Percentiles rank a stretch among this genome's conserved stretches.
Conservation (phyloP, 2,888 invertebrate genomes). For the Tenodera sinensis region DNA sequence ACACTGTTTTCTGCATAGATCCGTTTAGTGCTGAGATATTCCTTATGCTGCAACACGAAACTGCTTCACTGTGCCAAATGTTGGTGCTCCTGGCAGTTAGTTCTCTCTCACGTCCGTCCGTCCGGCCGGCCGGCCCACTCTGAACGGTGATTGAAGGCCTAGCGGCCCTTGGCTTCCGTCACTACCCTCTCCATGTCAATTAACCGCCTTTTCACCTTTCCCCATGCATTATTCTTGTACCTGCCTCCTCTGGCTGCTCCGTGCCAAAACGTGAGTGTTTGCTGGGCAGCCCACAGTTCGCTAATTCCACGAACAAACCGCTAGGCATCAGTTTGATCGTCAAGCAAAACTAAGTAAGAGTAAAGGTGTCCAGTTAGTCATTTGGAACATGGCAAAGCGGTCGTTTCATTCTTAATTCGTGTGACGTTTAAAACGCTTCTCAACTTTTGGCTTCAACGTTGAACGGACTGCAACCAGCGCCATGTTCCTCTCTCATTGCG, state of each 20-base stretch:
- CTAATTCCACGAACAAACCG: neutral
- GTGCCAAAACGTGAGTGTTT: neutral
- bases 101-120: neutral
- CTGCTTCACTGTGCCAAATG: too few relatives aligned
- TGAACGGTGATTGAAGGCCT: neutral
- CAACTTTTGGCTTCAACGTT: too few relatives aligned
- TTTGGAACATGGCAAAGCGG: neutral
- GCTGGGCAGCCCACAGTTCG: neutral
- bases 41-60: too few relatives aligned
- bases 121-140: neutral
- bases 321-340: neutral
- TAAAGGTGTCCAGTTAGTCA: neutral
- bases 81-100: neutral
- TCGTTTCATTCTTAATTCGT: too few relatives aligned
- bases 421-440: too few relatives aligned
- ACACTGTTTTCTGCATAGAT: too few relatives aligned
- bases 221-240: neutral
- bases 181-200: neutral
- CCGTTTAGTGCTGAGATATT: too few relatives aligned
- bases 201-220: neutral
- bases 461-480: too few relatives aligned
- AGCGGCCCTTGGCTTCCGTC: neutral
- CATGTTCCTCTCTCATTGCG: too few relatives aligned
- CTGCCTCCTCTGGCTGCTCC: neutral
- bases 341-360: neutral